Evolutionary conservation across 2,797 vertebrate species (phyloP).

Genomic region (Neosilurus hyrtlii): DNA sequence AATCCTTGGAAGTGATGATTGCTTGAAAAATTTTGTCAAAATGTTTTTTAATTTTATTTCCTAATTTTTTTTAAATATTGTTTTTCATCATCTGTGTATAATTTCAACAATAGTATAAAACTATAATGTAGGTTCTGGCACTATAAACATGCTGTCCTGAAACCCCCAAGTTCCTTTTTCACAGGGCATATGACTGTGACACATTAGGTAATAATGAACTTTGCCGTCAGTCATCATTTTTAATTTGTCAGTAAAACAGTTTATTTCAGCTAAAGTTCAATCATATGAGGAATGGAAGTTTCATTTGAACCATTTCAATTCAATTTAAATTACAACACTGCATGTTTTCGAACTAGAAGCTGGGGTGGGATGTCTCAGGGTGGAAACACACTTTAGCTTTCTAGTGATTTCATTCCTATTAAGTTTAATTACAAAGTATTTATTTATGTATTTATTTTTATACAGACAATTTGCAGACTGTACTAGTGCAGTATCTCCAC

Average conservation of each 20-base stretch:
- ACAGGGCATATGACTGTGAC: not conserved
- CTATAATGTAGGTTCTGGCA: not conserved
- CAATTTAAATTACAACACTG: too few relatives aligned
- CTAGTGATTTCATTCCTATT: too few relatives aligned
- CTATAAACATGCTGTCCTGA: not conserved
- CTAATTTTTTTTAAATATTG: too few relatives aligned
- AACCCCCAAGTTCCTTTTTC: not conserved
- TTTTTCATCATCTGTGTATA: not conserved
- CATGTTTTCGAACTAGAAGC: too few relatives aligned
- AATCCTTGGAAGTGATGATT: not conserved
- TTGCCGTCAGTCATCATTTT: not conserved
- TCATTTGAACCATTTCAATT: too few relatives aligned
- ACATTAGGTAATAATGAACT: not conserved
- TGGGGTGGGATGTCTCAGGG: too few relatives aligned
- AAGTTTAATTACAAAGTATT: too few relatives aligned
- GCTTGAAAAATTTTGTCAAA: not conserved
- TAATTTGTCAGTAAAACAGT: not conserved
- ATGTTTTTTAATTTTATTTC: too few relatives aligned
- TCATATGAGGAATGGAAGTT: not conserved
- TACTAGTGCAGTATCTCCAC: too few relatives aligned
- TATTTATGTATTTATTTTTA: too few relatives aligned
- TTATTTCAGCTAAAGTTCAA: not conserved
- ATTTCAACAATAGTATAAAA: not conserved
- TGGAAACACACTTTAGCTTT: too few relatives aligned
- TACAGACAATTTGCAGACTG: too few relatives aligned